phyloP scores from a whole-genome alignment of 2,888 invertebrate genomes.

The Creontiades dilutus region DNA sequence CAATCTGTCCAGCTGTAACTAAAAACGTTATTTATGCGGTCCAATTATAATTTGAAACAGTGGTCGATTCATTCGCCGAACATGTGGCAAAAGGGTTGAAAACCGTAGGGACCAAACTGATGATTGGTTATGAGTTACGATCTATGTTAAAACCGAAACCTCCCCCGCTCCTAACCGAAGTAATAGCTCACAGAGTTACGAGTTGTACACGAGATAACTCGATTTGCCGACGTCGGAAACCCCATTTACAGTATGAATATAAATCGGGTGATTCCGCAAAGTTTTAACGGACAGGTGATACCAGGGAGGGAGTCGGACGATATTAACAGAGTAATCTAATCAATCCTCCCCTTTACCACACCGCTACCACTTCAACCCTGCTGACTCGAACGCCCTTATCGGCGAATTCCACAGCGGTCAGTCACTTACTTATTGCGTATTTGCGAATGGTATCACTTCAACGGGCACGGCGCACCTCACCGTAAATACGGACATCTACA shows the following conservation, averaged over 20 bases:
- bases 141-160: constrained; percentile 51
- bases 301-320: not conserved
- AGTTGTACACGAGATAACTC: constrained; percentile 65
- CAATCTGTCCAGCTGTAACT: no score
- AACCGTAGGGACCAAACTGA: constrained; percentile 29
- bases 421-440: constrained; percentile 38
- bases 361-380: not conserved
- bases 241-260: constrained; percentile 71
- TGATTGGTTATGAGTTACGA: constrained; percentile 54
- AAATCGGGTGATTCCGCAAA: constrained; percentile 68
- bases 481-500: constrained; percentile 3
- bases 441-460: constrained; percentile 3
- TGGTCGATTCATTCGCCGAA: not conserved
- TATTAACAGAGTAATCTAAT: constrained; percentile 42
- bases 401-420: not conserved
- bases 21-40: not conserved
- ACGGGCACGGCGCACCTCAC: not conserved
- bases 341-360: not conserved
- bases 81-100: constrained; percentile 4
- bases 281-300: constrained; percentile 60
- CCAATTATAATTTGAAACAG: constrained; percentile 44
- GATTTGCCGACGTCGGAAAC: constrained; percentile 60
- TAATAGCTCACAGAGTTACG: constrained; percentile 47
- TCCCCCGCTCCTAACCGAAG: not conserved
- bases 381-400: not conserved